These are phyloP conservation scores for Ophraella communa DNA, from an alignment of 2,888 invertebrate species.

Conservation along the genomic window DNA sequence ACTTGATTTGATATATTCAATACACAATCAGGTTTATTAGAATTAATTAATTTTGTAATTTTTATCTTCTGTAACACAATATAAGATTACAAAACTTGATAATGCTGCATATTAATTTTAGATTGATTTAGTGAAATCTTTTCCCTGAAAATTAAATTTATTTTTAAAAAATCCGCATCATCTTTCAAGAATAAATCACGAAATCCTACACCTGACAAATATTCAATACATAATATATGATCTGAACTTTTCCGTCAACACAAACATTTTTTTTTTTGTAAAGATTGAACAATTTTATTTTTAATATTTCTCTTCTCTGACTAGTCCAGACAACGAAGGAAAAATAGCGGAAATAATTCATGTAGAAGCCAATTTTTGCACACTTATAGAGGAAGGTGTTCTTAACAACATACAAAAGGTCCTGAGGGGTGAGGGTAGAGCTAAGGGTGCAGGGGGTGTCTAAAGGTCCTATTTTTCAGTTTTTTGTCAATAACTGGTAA, in stretches of 20 bases:
- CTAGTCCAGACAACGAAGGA: slow-evolving; percentile 2
- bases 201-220: too few relatives aligned
- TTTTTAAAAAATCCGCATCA: too few relatives aligned
- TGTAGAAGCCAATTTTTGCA: not conserved
- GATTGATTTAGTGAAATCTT: too few relatives aligned
- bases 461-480: too few relatives aligned
- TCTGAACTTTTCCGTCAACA: not conserved
- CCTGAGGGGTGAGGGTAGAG: not conserved
- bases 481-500: not conserved
- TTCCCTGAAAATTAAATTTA: too few relatives aligned
- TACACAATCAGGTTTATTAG: too few relatives aligned
- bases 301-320: not conserved
- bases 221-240: not conserved
- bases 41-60: too few relatives aligned
- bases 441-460: not conserved
- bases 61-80: too few relatives aligned
- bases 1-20: too few relatives aligned
- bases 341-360: not conserved
- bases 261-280: not conserved
- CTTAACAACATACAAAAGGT: not conserved
- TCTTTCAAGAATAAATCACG: not conserved
- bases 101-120: too few relatives aligned
- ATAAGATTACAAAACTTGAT: too few relatives aligned
- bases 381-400: not conserved
- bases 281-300: not conserved